A percentile compares a stretch with the other conserved stretches of the same genome.
Conservation (phyloP, 2,888 invertebrate genomes). For the Plebejus melissa region DNA sequence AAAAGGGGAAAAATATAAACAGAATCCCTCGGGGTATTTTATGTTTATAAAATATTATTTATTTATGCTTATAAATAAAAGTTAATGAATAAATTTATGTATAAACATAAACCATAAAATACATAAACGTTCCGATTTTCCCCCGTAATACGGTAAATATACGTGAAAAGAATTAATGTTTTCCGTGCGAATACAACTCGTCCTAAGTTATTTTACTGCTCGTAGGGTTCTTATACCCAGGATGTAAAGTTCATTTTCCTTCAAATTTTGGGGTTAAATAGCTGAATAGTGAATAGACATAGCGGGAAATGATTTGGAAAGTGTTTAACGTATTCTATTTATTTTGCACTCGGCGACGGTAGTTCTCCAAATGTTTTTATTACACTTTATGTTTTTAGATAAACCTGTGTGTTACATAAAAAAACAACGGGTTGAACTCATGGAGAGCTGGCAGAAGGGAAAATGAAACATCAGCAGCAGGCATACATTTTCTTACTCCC, state of each 20-base stretch:
- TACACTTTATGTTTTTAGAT: neutral
- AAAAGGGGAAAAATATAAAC: no score
- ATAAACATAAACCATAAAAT: neutral
- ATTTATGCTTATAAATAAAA: neutral
- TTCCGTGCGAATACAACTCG: neutral
- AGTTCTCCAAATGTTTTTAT: neutral
- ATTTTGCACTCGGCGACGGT: slow-evolving; percentile 9
- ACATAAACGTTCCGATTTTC: neutral
- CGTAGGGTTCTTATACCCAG: neutral
- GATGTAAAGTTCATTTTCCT: neutral
- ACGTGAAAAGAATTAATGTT: slow-evolving; percentile 20
- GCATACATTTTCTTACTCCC: no score
- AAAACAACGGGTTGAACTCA: no score
- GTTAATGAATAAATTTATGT: neutral
- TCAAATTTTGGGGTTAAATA: neutral
- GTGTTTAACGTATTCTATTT: slow-evolving; percentile 18
- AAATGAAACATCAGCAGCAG: no score
- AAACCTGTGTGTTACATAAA: neutral
- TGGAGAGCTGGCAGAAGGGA: no score
- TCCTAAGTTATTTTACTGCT: neutral
- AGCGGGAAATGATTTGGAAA: neutral
- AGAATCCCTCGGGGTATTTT: no score
- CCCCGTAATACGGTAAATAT: slow-evolving; percentile 11
- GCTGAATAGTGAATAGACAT: neutral
- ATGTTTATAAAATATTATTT: no score